Conservation (phyloP, 2,888 invertebrate genomes). For the Willowsia nigromaculata region DNA sequence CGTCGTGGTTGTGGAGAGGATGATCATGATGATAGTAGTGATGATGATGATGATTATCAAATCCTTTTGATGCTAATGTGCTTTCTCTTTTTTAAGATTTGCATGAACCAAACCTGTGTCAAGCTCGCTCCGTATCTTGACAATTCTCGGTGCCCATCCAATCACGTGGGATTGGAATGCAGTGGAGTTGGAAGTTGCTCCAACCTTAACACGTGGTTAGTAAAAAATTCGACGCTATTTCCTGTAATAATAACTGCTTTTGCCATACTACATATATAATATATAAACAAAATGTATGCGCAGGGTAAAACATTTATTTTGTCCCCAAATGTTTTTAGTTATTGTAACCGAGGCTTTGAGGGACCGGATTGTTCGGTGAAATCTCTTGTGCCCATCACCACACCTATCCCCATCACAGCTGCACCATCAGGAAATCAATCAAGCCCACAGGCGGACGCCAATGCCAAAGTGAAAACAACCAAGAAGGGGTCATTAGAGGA, state of each 20-base stretch:
- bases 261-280: too few relatives aligned
- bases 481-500: conserved; percentile 89
- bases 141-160: conserved; percentile 93
- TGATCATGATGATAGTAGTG: conserved; percentile 31
- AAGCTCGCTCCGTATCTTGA: conserved; percentile 91
- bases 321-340: conserved; percentile 83
- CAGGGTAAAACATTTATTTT: too few relatives aligned
- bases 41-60: conserved; percentile 59
- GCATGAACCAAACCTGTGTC: conserved; percentile 95
- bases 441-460: conserved; percentile 51
- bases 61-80: conserved; percentile 60
- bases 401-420: conserved; percentile 79
- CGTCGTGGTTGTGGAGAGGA: conserved; percentile 42
- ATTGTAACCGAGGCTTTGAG: conserved; percentile 93
- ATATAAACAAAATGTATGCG: too few relatives aligned
- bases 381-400: conserved; percentile 82
- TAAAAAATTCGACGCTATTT: too few relatives aligned
- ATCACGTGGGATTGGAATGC: conserved; percentile 93
- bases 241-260: too few relatives aligned
- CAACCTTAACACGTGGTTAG: conserved; percentile 88
- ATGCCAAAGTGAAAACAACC: conserved; percentile 68
- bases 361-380: conserved; percentile 92
- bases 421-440: conserved; percentile 42
- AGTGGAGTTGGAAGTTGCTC: conserved; percentile 96
- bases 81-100: conserved; percentile 83